Evolutionary conservation across 2,888 invertebrate genomes (phyloP).

Genomic region (Troides oblongomaculatus): DNA sequence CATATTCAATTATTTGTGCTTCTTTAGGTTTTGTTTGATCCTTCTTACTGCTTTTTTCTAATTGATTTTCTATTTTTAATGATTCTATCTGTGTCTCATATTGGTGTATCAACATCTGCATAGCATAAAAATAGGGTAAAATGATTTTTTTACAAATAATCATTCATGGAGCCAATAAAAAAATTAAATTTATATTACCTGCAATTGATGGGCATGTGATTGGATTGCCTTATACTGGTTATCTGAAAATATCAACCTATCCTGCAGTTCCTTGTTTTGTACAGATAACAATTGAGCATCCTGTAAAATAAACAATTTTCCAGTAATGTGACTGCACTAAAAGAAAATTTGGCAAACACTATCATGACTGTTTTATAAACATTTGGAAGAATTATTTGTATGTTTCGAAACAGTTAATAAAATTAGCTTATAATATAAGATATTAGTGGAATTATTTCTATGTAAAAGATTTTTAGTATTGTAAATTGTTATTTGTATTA

Average conservation of each 20-base stretch:
- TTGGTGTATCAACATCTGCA: constrained; percentile 48
- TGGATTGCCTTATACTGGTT: constrained; percentile 44
- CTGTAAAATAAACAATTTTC: constrained; percentile 43
- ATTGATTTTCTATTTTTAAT: constrained; percentile 45
- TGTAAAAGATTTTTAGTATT: background rate
- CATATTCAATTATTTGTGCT: constrained; percentile 43
- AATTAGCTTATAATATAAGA: too few species aligned
- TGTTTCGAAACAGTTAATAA: too few species aligned
- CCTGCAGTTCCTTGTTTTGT: constrained; percentile 33
- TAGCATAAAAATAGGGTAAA: background rate
- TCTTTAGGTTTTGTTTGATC: constrained; percentile 21
- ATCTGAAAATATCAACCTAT: constrained; percentile 31
- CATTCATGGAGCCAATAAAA: background rate
- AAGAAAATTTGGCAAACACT: too few species aligned
- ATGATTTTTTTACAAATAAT: too few species aligned
- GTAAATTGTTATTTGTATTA: background rate
- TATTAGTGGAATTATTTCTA: too few species aligned
- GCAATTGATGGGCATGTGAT: constrained; percentile 54
- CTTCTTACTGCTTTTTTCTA: constrained; percentile 37
- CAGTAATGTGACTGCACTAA: background rate
- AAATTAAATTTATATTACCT: constrained; percentile 39
- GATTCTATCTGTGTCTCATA: constrained; percentile 47
- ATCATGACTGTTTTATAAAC: too few species aligned
- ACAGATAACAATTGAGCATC: constrained; percentile 39
- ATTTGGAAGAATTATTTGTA: too few species aligned